Base-by-base conservation (phyloP, 2,888 invertebrate species). In the Heterodera filipjevi region DNA sequence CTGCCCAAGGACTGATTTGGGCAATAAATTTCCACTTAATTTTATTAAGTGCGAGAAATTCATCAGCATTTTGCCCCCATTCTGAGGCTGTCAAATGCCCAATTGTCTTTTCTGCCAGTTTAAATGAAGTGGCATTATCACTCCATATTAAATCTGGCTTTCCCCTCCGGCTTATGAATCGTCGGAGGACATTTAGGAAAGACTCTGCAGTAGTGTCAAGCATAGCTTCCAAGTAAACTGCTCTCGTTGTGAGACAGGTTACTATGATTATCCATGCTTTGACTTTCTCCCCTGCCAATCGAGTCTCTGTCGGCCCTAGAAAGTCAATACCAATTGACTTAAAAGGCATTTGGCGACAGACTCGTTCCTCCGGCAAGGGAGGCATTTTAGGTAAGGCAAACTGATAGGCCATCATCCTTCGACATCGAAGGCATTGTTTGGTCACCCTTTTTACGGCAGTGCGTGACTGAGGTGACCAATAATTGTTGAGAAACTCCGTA, bases 121-220 rank as follows among this genome's bases (percentile, higher is more conserved):
- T 90, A 90, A 35, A 87, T 79, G 8, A 90, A 88, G 30, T 87
- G 78, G 53, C 89, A 79, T 0, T 86, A 83, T 32, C 89, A 49
- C 30, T 76, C 76, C n/a, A 76, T 10, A 12, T 39, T 27, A 53
- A 77, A 32, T 27, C 32, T 35, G 35, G 44, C 32, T 22, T 49
- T 10, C 33, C 76, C 44, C 12, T 49, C 44, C 35, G 27, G 22
- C 19, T 76, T 27, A 59, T 59, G 27, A 59, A 59, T 3, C 59
- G 59, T 59, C 59, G 59, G 59, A 59, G 27, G 2, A 59, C 59
- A 59, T 59, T 59, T 0, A 59, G 27, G 8, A 59, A 27, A 3
- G 59, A 59, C 27, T 59, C 59, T 3, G 59, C 39, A 30, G 71
- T 35, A 8, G 49, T 27, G 32, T 77, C 59, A 12, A 46, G 32